Evolutionary conservation across 2,113 vertebrate genomes (phyloP).

Genomic region (Limanda limanda): DNA sequence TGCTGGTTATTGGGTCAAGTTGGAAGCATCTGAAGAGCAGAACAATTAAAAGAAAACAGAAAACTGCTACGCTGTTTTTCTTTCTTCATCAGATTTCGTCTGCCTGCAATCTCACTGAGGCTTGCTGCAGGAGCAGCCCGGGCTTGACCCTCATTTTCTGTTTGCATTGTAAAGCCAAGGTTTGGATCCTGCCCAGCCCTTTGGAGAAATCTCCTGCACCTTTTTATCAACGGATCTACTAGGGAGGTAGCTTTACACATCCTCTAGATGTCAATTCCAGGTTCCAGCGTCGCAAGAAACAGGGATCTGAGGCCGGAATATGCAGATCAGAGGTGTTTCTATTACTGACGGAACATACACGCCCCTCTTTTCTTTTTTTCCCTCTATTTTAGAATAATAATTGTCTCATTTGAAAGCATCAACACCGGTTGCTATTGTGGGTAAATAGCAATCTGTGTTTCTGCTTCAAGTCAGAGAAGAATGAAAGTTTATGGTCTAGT

Average conservation of each 20-base stretch:
- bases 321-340: slow-evolving; percentile 1
- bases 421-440: not conserved
- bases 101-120: slow-evolving; percentile 27
- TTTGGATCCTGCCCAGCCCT: slow-evolving; percentile 34
- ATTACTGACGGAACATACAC: not conserved
- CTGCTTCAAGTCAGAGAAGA: not conserved
- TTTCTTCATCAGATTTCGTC: slow-evolving; percentile 49
- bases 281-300: slow-evolving; percentile 13
- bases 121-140: slow-evolving; percentile 27
- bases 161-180: slow-evolving; percentile 34
- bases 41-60: slow-evolving; percentile 34
- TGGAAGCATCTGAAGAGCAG: slow-evolving; percentile 27
- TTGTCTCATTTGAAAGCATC: not conserved
- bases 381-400: not conserved
- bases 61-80: slow-evolving; percentile 8
- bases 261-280: not conserved
- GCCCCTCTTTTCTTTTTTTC: not conserved
- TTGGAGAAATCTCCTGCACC: slow-evolving; percentile 48
- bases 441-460: not conserved
- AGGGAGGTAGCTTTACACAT: slow-evolving; percentile 15
- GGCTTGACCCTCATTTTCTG: slow-evolving; percentile 49
- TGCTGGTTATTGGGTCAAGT: not conserved
- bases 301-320: not conserved
- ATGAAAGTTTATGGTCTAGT: not conserved
- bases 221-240: slow-evolving; percentile 41